phyloP scores from a whole-genome alignment of 37 sponge, comb jelly and placozoan species.

The Ephydatia muelleri region DNA sequence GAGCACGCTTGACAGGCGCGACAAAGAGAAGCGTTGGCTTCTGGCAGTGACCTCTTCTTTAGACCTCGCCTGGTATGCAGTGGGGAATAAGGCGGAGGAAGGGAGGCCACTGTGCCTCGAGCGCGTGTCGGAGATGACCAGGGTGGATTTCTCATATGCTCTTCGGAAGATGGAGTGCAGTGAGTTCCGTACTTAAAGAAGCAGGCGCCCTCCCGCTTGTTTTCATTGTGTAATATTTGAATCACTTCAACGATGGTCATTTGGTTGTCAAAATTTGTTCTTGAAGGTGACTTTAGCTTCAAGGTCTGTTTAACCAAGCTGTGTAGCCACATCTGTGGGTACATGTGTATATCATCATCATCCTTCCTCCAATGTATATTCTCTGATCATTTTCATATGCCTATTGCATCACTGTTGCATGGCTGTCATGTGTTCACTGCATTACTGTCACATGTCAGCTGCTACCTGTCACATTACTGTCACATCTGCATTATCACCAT shows the following conservation, averaged over 20 bases:
- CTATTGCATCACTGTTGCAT: too few relatives aligned
- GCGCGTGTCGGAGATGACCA: slow-evolving; percentile 17
- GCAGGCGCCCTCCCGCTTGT: too few relatives aligned
- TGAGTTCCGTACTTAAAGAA: slow-evolving; percentile 29
- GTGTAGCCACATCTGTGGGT: too few relatives aligned
- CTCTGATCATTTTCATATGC: too few relatives aligned
- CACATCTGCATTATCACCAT: neutral
- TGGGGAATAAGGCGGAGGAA: neutral
- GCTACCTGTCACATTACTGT: too few relatives aligned
- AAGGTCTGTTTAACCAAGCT: neutral
- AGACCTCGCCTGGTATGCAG: slow-evolving; percentile 29
- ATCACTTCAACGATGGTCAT: slow-evolving; percentile 4
- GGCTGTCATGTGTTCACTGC: too few relatives aligned
- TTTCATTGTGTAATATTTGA: too few relatives aligned
- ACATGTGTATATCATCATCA: too few relatives aligned
- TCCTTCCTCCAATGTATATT: too few relatives aligned
- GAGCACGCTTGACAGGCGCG: slow-evolving; percentile 20
- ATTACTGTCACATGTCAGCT: too few relatives aligned
- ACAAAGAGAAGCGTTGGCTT: slow-evolving; percentile 29
- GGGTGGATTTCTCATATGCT: slow-evolving; percentile 26
- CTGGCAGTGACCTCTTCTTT: slow-evolving; percentile 34
- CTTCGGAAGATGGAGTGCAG: slow-evolving; percentile 33
- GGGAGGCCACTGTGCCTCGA: slow-evolving; percentile 2
- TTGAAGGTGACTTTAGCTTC: neutral
- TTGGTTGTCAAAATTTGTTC: neutral